Percentiles rank a stretch among this genome's conserved stretches.
Conservation (phyloP, 2,797 vertebrate species). For the Cheirogaleus major region DNA sequence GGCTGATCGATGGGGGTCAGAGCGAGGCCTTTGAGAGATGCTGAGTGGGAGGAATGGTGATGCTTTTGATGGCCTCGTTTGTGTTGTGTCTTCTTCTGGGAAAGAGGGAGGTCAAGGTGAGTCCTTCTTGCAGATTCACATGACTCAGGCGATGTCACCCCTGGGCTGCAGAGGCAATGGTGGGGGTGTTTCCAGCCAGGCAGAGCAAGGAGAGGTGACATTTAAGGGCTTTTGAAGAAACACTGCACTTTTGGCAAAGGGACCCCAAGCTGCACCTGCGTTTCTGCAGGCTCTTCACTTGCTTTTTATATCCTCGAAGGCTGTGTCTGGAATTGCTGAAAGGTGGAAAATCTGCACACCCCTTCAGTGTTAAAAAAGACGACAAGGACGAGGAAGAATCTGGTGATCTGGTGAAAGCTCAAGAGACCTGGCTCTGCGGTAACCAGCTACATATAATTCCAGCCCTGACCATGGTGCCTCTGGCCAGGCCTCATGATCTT, state of each 20-base stretch:
- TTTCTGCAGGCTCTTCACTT: conserved; percentile 71
- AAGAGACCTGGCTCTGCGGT: background rate
- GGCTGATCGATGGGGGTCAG: conserved; percentile 70
- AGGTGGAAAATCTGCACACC: conserved; percentile 54
- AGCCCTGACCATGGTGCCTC: background rate
- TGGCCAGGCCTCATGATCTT: background rate
- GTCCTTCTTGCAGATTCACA: conserved; percentile 36
- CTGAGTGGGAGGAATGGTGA: conserved; percentile 14
- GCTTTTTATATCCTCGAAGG: conserved; percentile 67
- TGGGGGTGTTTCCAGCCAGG: background rate
- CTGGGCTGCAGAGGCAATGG: conserved; percentile 8
- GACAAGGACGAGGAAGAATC: background rate
- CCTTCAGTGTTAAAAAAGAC: background rate
- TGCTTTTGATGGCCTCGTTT: conserved; percentile 58
- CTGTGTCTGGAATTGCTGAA: conserved; percentile 62
- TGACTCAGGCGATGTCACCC: background rate
- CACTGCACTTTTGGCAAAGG: conserved; percentile 58
- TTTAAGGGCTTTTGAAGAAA: conserved; percentile 70
- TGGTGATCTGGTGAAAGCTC: background rate
- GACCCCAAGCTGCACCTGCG: conserved; percentile 59
- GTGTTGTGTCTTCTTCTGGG: conserved; percentile 49
- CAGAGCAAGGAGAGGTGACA: conserved; percentile 33
- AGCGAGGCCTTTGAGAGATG: conserved; percentile 39
- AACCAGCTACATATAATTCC: background rate
- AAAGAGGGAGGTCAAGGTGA: conserved; percentile 64